phyloP scores from a whole-genome alignment of 2,888 invertebrate species.

The Hypomecis punctinalis region DNA sequence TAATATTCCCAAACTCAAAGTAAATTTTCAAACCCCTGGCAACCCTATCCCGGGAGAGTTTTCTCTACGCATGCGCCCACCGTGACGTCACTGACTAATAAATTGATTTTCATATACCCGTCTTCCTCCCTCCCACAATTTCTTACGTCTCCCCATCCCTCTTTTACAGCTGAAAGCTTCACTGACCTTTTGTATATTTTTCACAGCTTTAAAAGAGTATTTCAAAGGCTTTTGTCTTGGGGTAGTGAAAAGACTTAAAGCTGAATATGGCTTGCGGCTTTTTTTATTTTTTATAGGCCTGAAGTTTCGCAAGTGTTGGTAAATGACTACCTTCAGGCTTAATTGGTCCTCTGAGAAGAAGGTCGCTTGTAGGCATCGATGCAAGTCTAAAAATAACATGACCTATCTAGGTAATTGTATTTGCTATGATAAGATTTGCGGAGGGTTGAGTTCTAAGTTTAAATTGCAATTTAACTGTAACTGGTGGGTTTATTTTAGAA shows the following conservation, averaged over 20 bases:
- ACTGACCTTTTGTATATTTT: slow-evolving; percentile 82
- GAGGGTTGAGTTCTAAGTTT: slow-evolving; percentile 4
- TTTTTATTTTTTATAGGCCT: slow-evolving; percentile 56
- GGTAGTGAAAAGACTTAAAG: slow-evolving; percentile 62
- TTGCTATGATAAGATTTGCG: slow-evolving; percentile 30
- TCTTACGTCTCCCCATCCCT: slow-evolving; percentile 55
- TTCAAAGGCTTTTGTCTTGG: slow-evolving; percentile 77
- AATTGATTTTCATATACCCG: slow-evolving; percentile 82
- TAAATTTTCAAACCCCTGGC: slow-evolving; percentile 49
- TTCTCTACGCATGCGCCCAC: slow-evolving; percentile 72
- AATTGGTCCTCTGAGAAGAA: slow-evolving; percentile 34
- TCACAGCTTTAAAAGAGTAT: slow-evolving; percentile 70
- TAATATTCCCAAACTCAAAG: slow-evolving; percentile 31
- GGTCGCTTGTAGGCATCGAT: slow-evolving; percentile 27
- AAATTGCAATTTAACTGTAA: slow-evolving; percentile 2
- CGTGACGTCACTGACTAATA: slow-evolving; percentile 84
- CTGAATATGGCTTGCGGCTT: slow-evolving; percentile 64
- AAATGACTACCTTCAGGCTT: slow-evolving; percentile 27
- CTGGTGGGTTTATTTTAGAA: neutral
- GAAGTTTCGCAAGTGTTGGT: slow-evolving; percentile 35
- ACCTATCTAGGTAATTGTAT: slow-evolving; percentile 33
- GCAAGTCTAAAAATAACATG: slow-evolving; percentile 39
- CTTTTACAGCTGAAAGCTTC: slow-evolving; percentile 69
- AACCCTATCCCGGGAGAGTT: slow-evolving; percentile 74
- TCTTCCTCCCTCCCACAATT: slow-evolving; percentile 54